Evolutionary conservation across 2,888 invertebrate species (phyloP).

Genomic region (Leptinotarsa rubiginosa): DNA sequence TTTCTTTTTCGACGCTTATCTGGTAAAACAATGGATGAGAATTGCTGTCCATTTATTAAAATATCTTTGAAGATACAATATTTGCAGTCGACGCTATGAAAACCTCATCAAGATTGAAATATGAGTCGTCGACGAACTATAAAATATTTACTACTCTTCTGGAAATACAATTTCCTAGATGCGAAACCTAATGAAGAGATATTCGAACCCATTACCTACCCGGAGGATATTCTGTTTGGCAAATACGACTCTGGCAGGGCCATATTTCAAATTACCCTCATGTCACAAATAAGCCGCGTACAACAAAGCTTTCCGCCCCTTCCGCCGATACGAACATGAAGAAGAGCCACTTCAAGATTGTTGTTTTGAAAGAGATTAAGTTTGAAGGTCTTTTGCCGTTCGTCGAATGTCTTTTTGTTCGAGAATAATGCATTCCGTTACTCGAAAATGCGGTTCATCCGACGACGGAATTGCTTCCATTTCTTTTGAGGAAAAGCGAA

Average conservation of each 20-base stretch:
- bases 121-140: neutral
- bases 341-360: constrained; percentile 21
- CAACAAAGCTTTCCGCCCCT: constrained; percentile 18
- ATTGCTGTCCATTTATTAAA: neutral
- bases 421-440: constrained; percentile 17
- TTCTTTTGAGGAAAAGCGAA: neutral
- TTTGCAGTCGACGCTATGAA: neutral
- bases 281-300: constrained; percentile 20
- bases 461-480: constrained; percentile 13
- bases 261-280: constrained; percentile 27
- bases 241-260: constrained; percentile 16
- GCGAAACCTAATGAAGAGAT: constrained; percentile 15
- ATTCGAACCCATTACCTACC: constrained; percentile 23
- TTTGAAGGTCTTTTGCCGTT: constrained; percentile 14
- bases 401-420: constrained; percentile 18
- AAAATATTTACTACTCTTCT: constrained; percentile 18
- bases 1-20: too few relatives aligned
- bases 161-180: constrained; percentile 8
- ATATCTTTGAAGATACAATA: neutral
- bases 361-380: constrained; percentile 25
- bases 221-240: constrained; percentile 16
- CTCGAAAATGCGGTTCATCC: constrained; percentile 6
- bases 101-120: neutral
- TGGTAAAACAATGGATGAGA: too few relatives aligned
- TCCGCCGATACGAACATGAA: constrained; percentile 8